A percentile compares a stretch with the other conserved stretches of the same genome.
Conservation (phyloP, 2,888 invertebrate species). For the Chrysolina oricalcia region DNA sequence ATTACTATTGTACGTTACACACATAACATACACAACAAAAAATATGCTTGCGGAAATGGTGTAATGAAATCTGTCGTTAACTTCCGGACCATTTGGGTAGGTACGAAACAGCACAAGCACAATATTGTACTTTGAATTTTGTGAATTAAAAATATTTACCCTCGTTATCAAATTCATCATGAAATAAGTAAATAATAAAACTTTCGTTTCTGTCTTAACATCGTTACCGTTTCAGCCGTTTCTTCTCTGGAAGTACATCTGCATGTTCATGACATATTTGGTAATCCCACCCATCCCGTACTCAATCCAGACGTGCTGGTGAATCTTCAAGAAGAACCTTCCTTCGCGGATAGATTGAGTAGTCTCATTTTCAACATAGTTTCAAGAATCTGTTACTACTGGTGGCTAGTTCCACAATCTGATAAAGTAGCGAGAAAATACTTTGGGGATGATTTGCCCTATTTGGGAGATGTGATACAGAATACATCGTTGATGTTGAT, state of each 20-base stretch:
- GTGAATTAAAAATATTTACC: too few species aligned
- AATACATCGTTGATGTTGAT: slow-evolving; percentile 54
- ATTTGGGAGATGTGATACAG: slow-evolving; percentile 50
- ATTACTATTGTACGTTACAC: too few species aligned
- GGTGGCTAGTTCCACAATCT: slow-evolving; percentile 46
- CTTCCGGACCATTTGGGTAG: too few species aligned
- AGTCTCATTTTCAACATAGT: slow-evolving; percentile 18
- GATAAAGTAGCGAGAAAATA: slow-evolving; percentile 50
- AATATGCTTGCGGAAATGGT: too few species aligned
- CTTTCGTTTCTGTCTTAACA: too few species aligned
- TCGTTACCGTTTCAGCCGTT: not conserved
- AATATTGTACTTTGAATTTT: too few species aligned
- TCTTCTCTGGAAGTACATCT: slow-evolving; percentile 37
- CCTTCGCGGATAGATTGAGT: slow-evolving; percentile 34
- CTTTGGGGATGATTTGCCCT: slow-evolving; percentile 28
- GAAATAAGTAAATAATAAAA: too few species aligned
- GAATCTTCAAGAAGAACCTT: slow-evolving; percentile 21
- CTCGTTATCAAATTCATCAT: too few species aligned
- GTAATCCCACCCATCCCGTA: slow-evolving; percentile 41
- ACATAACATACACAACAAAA: too few species aligned
- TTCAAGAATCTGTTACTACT: slow-evolving; percentile 31
- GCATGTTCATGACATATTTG: slow-evolving; percentile 34
- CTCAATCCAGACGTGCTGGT: slow-evolving; percentile 39
- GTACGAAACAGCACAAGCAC: too few species aligned
- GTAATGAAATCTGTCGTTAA: too few species aligned